Evolutionary conservation across 2,113 vertebrate genomes (phyloP).

Genomic region (Nicator chloris): DNA sequence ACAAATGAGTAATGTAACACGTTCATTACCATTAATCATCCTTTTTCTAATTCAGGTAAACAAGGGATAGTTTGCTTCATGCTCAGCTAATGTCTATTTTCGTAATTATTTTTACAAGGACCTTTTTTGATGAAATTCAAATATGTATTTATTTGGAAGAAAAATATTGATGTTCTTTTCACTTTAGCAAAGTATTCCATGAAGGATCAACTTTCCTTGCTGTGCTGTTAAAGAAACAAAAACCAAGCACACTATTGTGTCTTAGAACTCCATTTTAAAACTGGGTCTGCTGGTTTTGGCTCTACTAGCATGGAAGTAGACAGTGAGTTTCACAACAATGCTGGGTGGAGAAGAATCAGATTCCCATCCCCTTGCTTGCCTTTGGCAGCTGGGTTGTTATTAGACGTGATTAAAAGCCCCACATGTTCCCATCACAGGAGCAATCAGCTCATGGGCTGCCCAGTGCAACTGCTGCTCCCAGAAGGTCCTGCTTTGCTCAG

Average conservation of each 20-base stretch:
- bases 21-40: slow-evolving; percentile 52
- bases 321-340: background rate
- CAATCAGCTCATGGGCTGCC: rapidly evolving
- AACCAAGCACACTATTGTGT: background rate
- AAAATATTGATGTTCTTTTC: background rate
- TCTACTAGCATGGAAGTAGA: background rate
- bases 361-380: background rate
- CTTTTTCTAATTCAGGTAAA: slow-evolving; percentile 46
- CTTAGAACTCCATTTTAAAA: background rate
- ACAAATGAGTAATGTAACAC: slow-evolving; percentile 53
- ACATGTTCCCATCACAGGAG: background rate
- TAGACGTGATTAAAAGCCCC: background rate
- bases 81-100: slow-evolving; percentile 1
- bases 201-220: slow-evolving; percentile 6
- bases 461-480: background rate
- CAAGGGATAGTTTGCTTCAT: background rate
- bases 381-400: slow-evolving; percentile 9
- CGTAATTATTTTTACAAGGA: background rate
- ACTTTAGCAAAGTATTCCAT: background rate
- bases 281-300: background rate
- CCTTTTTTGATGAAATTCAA: background rate
- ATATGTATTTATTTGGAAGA: slow-evolving; percentile 22
- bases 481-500: background rate
- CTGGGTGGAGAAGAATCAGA: background rate
- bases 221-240: background rate